A percentile compares a stretch with the other conserved stretches of the same genome.
phyloP scores from a whole-genome alignment of 2,888 invertebrate species.

The Meta bourneti region DNA sequence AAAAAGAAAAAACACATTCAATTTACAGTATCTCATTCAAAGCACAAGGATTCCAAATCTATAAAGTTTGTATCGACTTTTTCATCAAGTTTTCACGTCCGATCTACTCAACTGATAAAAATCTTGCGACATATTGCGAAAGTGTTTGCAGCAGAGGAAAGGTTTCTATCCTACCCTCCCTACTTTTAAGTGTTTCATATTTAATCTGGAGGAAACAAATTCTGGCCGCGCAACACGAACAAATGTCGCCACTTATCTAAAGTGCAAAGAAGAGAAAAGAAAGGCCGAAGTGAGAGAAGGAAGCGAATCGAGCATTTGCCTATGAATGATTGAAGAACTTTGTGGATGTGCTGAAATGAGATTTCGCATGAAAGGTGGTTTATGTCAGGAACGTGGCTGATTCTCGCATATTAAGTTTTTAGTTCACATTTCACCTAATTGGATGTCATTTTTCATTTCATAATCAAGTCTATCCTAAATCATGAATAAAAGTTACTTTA shows the following conservation, averaged over 20 bases:
- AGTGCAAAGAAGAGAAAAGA: constrained; percentile 12
- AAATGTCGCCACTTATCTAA: constrained; percentile 48
- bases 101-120: constrained; percentile 38
- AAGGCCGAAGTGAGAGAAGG: constrained; percentile 8
- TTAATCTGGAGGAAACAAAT: constrained; percentile 54
- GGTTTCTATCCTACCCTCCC: neutral
- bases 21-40: constrained; percentile 39
- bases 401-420: neutral
- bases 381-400: constrained; percentile 27
- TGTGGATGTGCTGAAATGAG: constrained; percentile 8
- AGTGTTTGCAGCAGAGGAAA: constrained; percentile 19
- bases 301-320: constrained; percentile 21
- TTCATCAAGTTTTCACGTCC: constrained; percentile 40
- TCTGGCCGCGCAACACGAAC: constrained; percentile 39
- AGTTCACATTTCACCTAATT: constrained; percentile 13
- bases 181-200: constrained; percentile 64
- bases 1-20: constrained; percentile 31
- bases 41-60: constrained; percentile 33
- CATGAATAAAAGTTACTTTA: too few species aligned
- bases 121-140: constrained; percentile 38
- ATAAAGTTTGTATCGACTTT: constrained; percentile 59
- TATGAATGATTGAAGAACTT: constrained; percentile 64
- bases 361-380: constrained; percentile 27
- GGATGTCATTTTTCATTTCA: neutral
- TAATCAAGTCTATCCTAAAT: neutral